phyloP scores from a whole-genome alignment of 2,113 vertebrate genomes.

The Craseonycteris thonglongyai region DNA sequence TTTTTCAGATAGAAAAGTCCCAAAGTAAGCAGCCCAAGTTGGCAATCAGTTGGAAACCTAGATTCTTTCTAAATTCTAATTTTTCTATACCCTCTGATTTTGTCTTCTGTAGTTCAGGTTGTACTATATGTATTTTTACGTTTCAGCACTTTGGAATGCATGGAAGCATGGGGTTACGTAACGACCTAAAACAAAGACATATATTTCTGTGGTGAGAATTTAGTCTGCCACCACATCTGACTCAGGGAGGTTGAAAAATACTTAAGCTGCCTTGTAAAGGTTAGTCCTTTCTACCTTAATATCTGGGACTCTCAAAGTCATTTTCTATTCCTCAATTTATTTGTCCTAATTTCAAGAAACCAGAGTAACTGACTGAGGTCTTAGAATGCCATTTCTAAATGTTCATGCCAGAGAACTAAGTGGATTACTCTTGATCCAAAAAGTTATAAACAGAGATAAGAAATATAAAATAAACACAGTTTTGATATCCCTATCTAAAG shows the following conservation, averaged over 20 bases:
- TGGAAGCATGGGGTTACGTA: not conserved
- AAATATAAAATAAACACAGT: not conserved
- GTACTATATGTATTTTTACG: not conserved
- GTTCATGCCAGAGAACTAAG: not conserved
- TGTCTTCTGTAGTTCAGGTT: not conserved
- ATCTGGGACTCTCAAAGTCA: not conserved
- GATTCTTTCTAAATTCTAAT: not conserved
- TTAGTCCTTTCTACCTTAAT: not conserved
- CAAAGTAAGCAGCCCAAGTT: not conserved
- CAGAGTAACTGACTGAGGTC: not conserved
- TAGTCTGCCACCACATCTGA: not conserved
- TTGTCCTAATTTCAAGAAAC: not conserved
- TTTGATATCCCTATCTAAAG: not conserved
- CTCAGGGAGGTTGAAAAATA: not conserved
- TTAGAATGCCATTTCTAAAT: not conserved
- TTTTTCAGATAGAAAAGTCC: not conserved
- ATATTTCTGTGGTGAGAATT: not conserved
- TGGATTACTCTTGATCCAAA: not conserved
- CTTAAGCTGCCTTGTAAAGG: not conserved
- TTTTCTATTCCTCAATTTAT: not conserved
- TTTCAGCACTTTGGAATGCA: not conserved
- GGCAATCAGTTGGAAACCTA: not conserved
- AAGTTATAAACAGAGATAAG: not conserved
- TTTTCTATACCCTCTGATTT: not conserved
- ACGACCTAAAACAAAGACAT: not conserved